phyloP scores from a whole-genome alignment of 2,113 vertebrate species.

The Bostrychus sinensis region DNA sequence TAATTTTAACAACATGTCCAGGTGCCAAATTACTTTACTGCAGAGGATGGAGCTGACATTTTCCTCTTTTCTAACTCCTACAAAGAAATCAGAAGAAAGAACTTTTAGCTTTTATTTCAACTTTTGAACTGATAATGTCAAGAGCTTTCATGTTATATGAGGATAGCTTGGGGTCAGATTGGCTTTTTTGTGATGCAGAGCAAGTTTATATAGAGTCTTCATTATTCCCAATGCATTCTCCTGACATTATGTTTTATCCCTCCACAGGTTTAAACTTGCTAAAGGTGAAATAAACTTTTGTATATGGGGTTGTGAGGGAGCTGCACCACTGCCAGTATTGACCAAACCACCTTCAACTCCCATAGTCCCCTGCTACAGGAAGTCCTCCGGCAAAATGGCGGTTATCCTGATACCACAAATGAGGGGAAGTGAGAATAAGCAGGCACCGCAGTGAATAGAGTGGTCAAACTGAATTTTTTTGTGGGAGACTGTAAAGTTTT shows the following conservation, averaged over 20 bases:
- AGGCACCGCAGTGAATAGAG: constrained; percentile 15
- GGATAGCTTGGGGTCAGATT: background rate
- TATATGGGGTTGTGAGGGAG: background rate
- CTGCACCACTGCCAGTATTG: constrained; percentile 8
- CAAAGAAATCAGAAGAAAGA: background rate
- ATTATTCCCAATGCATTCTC: background rate
- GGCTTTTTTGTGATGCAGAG: background rate
- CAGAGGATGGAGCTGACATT: background rate
- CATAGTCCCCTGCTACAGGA: constrained; percentile 35
- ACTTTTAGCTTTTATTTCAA: background rate
- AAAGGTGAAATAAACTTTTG: background rate
- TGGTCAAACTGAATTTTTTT: background rate
- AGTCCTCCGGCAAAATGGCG: constrained; percentile 23
- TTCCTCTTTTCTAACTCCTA: background rate
- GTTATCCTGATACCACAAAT: constrained; percentile 17
- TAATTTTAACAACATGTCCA: no score
- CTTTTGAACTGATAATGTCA: background rate
- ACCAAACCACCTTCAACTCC: constrained; percentile 37
- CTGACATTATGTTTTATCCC: background rate
- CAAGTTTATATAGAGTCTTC: background rate
- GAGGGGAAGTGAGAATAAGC: constrained; percentile 16
- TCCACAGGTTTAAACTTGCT: background rate
- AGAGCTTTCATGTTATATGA: background rate
- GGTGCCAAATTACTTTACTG: no score
- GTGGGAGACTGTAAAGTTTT: background rate